Evolutionary conservation across 1,140 invertebrate species (phyloP).

Genomic region (Atta texana): DNA sequence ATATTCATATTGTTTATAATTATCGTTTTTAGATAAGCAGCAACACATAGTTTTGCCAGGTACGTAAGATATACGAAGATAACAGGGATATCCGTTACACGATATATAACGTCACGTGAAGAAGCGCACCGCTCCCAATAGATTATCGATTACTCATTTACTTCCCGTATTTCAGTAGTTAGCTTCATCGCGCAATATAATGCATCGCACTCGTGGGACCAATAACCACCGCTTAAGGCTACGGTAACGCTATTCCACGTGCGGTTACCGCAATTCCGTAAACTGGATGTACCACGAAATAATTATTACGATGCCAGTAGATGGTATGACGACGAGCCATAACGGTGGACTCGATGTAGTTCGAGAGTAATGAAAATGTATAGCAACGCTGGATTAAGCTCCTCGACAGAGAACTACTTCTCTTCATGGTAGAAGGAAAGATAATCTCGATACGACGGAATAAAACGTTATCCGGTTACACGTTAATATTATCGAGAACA

Average conservation of each 20-base stretch:
- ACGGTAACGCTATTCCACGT: constrained; percentile 39
- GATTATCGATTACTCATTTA: constrained; percentile 75
- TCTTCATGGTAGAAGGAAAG: neutral
- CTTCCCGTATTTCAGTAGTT: constrained; percentile 60
- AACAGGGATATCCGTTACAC: constrained; percentile 11
- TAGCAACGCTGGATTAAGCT: constrained; percentile 18
- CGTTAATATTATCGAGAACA: constrained; percentile 44
- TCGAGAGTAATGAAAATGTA: constrained; percentile 48
- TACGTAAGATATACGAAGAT: neutral
- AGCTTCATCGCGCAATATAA: constrained; percentile 65
- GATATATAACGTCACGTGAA: constrained; percentile 41
- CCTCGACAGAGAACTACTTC: constrained; percentile 16
- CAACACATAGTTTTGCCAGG: neutral
- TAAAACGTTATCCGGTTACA: constrained; percentile 58
- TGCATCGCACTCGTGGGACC: constrained; percentile 59
- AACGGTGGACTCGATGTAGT: neutral
- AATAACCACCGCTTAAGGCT: constrained; percentile 69
- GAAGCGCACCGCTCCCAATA: constrained; percentile 68
- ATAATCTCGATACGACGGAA: constrained; percentile 49
- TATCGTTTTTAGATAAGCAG: constrained; percentile 22
- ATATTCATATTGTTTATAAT: too few relatives aligned
- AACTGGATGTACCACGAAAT: constrained; percentile 52
- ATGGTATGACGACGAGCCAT: constrained; percentile 5
- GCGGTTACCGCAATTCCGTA: constrained; percentile 27
- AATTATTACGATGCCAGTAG: constrained; percentile 56